phyloP scores from a whole-genome alignment of 2,797 vertebrate genomes.

The Psittacula derbiana region DNA sequence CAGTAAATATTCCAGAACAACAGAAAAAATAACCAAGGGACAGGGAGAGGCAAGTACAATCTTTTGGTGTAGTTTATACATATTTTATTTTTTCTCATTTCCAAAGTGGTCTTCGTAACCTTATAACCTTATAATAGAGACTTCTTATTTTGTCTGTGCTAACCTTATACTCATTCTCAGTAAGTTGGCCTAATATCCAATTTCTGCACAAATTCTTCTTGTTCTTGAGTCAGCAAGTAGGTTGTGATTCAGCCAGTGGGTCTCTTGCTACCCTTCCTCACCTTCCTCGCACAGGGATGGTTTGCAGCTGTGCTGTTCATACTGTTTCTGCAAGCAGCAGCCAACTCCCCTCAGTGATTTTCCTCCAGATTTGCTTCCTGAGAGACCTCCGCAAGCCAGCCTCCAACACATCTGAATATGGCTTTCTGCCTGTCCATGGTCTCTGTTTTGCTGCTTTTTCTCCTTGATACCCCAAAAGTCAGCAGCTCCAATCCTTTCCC shows the following conservation, averaged over 20 bases:
- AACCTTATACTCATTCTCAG: background rate
- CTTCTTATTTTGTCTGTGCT: background rate
- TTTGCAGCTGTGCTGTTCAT: background rate
- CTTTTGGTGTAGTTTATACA: background rate
- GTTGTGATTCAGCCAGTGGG: background rate
- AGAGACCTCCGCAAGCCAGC: background rate
- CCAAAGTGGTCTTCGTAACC: background rate
- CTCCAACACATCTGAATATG: accelerated
- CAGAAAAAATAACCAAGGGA: background rate
- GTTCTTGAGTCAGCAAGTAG: background rate
- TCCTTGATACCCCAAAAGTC: background rate
- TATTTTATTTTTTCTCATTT: background rate
- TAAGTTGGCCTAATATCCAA: background rate
- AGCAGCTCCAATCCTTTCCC: background rate
- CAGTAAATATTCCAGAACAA: background rate
- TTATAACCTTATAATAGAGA: background rate
- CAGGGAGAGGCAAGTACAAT: background rate
- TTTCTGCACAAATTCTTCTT: background rate
- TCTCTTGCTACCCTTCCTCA: background rate
- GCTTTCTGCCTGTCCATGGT: background rate
- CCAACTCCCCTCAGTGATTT: background rate
- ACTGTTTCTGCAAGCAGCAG: background rate
- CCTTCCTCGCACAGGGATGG: background rate
- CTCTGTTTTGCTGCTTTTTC: background rate
- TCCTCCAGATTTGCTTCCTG: background rate